Conservation (phyloP, 2,888 invertebrate genomes). For the Pelosia muscerda region DNA sequence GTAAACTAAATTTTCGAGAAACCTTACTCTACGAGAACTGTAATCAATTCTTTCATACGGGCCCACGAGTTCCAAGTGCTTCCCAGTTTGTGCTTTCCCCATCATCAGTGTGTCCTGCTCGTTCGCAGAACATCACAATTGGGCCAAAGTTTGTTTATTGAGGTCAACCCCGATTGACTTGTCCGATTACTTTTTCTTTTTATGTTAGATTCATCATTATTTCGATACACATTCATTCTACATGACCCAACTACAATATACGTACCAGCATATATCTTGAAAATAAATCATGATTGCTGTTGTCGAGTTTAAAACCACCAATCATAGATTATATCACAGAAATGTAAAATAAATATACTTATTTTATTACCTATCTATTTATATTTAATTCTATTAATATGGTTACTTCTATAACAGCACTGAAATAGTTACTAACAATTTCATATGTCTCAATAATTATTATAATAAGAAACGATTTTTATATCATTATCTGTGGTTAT, state of each 20-base stretch:
- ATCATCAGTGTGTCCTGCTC: background rate
- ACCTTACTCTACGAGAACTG: background rate
- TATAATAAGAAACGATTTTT: background rate
- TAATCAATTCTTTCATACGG: background rate
- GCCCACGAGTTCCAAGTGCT: background rate
- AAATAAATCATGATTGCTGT: too few species aligned
- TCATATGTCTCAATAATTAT: background rate
- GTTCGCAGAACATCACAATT: background rate
- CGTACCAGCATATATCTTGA: too few species aligned
- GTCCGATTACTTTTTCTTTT: background rate
- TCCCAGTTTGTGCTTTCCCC: too few species aligned
- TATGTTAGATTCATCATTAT: background rate
- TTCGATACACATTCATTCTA: background rate
- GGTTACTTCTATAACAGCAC: background rate
- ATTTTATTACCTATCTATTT: background rate
- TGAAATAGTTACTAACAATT: background rate
- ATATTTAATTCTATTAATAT: background rate
- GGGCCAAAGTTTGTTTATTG: background rate
- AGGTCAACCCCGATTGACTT: background rate
- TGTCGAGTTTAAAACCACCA: too few species aligned
- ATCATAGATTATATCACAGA: too few species aligned
- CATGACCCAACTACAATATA: background rate
- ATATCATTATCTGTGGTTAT: background rate
- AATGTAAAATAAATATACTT: too few species aligned
- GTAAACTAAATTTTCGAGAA: background rate